Base-by-base conservation (phyloP, 2,888 invertebrate species). In the Athalia rosae region DNA sequence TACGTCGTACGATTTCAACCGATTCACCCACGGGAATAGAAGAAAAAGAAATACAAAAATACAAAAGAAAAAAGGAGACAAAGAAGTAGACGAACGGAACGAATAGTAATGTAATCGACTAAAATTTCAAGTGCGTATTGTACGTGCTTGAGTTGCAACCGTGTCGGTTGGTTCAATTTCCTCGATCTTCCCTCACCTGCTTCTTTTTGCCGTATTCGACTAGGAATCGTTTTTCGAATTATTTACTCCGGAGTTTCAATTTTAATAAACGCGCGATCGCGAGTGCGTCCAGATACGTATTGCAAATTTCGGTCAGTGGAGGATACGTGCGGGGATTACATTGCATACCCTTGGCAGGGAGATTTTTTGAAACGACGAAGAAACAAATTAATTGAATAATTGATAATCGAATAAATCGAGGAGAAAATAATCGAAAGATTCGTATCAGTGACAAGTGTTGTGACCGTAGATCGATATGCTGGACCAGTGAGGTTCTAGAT, bases 1-100 rank as follows among this genome's bases (percentile, higher is more conserved):
- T 83, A 79, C 86, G 83, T 66, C 66, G 66, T 48, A 67, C 8
- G 28, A 67, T 5, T 28, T 53, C 9, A 4, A 71, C 71, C 4
- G 6, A 58, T 48, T 50, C 3, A 8, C 28, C 13, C 7, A n/a
- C 0, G 7, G 7, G 59, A n/a, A n/a, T 11, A 6, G n/a, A 59
- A 59, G n/a, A 59, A 6, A 59, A 13, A 6, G 0, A 3, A n/a
- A 50, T 50, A 67, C 0, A 11, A 50, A 50, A 5, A 28, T 4
- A 50, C 11, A 28, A 50, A 3, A 15, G 4, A 7, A 3, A 47
- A 45, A 47, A 47, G 47, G 9, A 5, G 11, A 64, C n/a, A 7
- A 0, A 45, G 64, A 13, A 47, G 11, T n/a, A 47, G 43, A 63
- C 45, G 63, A 63, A 63, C 6, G 9, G 63, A 45, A 45, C 4